Percentiles rank a stretch among this genome's conserved stretches.
Evolutionary conservation across 2,888 invertebrate species (phyloP).

Genomic region (Byasa hedistus): DNA sequence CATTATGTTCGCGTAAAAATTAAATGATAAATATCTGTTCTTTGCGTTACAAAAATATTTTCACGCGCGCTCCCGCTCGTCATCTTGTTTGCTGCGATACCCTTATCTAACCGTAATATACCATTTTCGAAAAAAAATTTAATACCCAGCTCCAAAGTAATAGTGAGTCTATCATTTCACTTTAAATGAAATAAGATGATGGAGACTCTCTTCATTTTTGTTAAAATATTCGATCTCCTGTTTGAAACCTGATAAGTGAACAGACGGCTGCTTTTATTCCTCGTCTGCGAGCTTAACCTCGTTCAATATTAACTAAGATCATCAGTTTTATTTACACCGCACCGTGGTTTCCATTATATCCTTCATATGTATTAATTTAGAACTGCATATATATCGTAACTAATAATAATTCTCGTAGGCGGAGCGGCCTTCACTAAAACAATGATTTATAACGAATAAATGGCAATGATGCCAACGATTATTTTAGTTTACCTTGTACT

Average conservation of each 20-base stretch:
- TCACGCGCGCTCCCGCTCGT: slow-evolving; percentile 23
- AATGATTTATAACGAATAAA: slow-evolving; percentile 22
- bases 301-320: not conserved
- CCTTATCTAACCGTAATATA: slow-evolving; percentile 27
- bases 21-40: slow-evolving; percentile 26
- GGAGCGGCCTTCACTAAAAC: slow-evolving; percentile 7
- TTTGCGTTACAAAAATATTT: slow-evolving; percentile 23
- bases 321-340: not conserved
- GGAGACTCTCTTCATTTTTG: slow-evolving; percentile 3
- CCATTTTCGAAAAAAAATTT: slow-evolving; percentile 24
- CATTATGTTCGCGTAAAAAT: slow-evolving; percentile 23
- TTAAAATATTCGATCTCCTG: not conserved
- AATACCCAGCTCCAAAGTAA: slow-evolving; percentile 20
- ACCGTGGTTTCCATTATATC: not conserved
- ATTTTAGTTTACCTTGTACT: slow-evolving; percentile 29
- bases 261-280: slow-evolving; percentile 2
- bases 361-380: not conserved
- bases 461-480: slow-evolving; percentile 14
- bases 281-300: not conserved
- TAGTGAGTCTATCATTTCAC: slow-evolving; percentile 16
- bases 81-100: slow-evolving; percentile 28
- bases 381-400: not conserved
- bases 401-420: slow-evolving; percentile 9
- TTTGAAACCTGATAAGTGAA: not conserved
- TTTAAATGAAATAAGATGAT: slow-evolving; percentile 21